A percentile compares a stretch with the other conserved stretches of the same genome.
Evolutionary conservation across 2,888 invertebrate species (phyloP).

Genomic region (Campaea margaritaria): DNA sequence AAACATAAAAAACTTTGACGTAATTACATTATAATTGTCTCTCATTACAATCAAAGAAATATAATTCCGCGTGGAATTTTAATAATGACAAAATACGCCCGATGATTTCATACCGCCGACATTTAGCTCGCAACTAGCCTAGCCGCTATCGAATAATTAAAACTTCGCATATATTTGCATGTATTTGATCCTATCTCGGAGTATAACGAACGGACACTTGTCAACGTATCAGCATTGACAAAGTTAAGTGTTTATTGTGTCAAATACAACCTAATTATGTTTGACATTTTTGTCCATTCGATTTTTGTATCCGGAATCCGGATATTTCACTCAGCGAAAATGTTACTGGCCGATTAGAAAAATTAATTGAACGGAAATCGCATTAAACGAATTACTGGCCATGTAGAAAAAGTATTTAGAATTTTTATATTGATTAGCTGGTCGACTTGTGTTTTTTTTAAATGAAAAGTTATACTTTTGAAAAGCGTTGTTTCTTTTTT

Average conservation of each 20-base stretch:
- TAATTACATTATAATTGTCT: neutral
- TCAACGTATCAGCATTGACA: conserved; percentile 50
- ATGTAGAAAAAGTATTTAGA: neutral
- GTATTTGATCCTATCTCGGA: conserved; percentile 53
- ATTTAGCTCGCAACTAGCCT: conserved; percentile 26
- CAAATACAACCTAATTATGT: conserved; percentile 34
- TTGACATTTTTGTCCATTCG: conserved; percentile 24
- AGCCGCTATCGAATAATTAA: conserved; percentile 53
- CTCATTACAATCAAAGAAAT: conserved; percentile 16
- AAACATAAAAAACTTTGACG: neutral
- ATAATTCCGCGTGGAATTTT: conserved; percentile 13
- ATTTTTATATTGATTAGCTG: neutral
- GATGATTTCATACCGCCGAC: conserved; percentile 19
- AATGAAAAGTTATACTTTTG: too few relatives aligned
- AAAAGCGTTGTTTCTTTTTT: too few relatives aligned
- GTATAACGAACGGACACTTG: conserved; percentile 51
- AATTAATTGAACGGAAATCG: conserved; percentile 39
- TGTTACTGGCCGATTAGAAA: conserved; percentile 34
- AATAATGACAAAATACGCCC: conserved; percentile 31
- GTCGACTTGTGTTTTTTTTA: too few relatives aligned
- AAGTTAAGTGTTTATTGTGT: conserved; percentile 40
- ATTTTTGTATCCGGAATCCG: conserved; percentile 46
- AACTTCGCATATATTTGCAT: conserved; percentile 58
- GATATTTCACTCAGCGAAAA: conserved; percentile 50
- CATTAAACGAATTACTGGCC: conserved; percentile 39